Evolutionary conservation across 2,797 vertebrate species (phyloP).

Genomic region (Oreochromis grahami): DNA sequence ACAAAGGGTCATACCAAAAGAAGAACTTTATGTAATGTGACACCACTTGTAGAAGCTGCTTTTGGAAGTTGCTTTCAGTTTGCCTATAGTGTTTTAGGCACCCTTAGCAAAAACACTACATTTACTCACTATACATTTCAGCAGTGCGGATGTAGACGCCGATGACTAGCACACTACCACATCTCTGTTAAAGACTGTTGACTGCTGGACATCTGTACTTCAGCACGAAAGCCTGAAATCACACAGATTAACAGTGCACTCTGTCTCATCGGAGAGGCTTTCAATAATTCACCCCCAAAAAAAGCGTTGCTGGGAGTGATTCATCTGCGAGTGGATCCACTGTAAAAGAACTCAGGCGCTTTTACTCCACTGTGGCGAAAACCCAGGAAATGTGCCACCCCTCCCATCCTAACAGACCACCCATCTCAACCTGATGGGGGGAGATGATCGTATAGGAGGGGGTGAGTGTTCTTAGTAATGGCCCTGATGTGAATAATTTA

Average conservation of each 20-base stretch:
- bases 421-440: slow-evolving; percentile 53
- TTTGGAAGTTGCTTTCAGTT: neutral
- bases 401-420: slow-evolving; percentile 37
- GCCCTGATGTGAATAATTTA: slow-evolving; percentile 73
- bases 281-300: slow-evolving; percentile 59
- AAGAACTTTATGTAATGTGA: neutral
- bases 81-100: slow-evolving; percentile 12
- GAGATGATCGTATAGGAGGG: slow-evolving; percentile 8
- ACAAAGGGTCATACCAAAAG: neutral
- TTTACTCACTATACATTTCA: slow-evolving; percentile 4
- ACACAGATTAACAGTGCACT: slow-evolving; percentile 31
- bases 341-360: slow-evolving; percentile 24
- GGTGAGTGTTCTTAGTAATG: slow-evolving; percentile 46
- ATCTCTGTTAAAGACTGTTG: neutral
- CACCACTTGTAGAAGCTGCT: neutral
- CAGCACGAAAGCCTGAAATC: slow-evolving; percentile 27
- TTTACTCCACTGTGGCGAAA: neutral
- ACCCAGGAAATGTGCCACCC: slow-evolving; percentile 3
- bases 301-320: slow-evolving; percentile 45
- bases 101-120: neutral
- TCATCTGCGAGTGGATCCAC: slow-evolving; percentile 13
- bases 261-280: slow-evolving; percentile 17
- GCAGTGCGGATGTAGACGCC: neutral
- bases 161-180: neutral
- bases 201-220: slow-evolving; percentile 24